phyloP scores from a whole-genome alignment of 2,113 vertebrate genomes.

The rat (Rattus norvegicus) region DNA sequence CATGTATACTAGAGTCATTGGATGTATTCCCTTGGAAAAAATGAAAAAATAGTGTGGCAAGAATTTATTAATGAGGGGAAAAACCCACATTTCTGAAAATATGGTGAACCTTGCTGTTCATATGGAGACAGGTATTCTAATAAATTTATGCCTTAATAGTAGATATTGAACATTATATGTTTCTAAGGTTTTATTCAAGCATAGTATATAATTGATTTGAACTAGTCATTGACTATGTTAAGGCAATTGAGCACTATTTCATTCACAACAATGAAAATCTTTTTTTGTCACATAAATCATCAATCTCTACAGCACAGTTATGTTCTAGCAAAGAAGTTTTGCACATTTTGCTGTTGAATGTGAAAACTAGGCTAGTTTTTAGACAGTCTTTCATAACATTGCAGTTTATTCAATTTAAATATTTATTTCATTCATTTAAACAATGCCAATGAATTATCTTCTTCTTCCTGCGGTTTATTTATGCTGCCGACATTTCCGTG shows the following conservation, averaged over 20 bases:
- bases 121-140: neutral
- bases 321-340: neutral
- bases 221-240: neutral
- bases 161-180: constrained; percentile 6
- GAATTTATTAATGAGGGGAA: neutral
- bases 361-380: neutral
- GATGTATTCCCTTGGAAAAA: neutral
- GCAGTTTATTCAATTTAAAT: neutral
- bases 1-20: neutral
- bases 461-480: neutral
- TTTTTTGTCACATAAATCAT: neutral
- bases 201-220: constrained; percentile 2
- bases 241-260: neutral
- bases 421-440: neutral
- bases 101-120: neutral
- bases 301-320: neutral
- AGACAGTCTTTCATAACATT: neutral
- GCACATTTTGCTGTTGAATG: neutral
- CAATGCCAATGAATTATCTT: neutral
- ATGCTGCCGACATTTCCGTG: neutral
- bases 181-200: neutral
- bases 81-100: constrained; percentile 15
- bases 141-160: neutral
- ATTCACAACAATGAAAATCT: neutral
- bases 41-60: neutral